Evolutionary conservation across 2,888 invertebrate species (phyloP), one percentile per base, ranked within the genome.

Genomic region (Gibbula magus): DNA sequence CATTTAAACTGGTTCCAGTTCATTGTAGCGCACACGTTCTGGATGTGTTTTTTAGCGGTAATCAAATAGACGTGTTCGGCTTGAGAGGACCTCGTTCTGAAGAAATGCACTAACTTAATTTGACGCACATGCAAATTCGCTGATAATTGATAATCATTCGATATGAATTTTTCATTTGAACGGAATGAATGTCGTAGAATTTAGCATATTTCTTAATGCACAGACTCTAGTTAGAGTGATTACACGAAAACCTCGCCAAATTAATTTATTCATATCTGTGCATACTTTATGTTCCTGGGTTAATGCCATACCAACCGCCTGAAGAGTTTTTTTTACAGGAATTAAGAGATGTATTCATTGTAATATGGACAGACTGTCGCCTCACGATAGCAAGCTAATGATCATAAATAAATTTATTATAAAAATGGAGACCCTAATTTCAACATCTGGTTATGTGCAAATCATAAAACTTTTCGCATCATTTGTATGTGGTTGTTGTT

Each of bases 81-180:
- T 29, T 29, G 22, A 13, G 25, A 61, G 61, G 25, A 29, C 25
- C 29, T 13, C 29, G 25, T 61, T 18, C 22, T 61, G 29, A 16
- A 25, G 61, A 61, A 61, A 61, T 61, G 61, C 61, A 61, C 25
- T 61, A 61, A 61, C 61, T 61, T 61, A 29, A 61, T 61, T 61
- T 61, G 29, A 61, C 61, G 61, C 61, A 61, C 61, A 61, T 61
- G 61, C 61, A 61, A 61, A 61, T 61, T 25, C 25, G 10, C 25
- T 29, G 61, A 61, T 61, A 61, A 61, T 61, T 61, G 61, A 61
- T 61, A 61, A 61, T 61, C 61, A 61, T 61, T 56, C 61, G 61
- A 29, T 61, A 61, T 61, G 61, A 61, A 61, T 61, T 29, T 61
- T 61, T 61, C 61, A 61, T 61, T 61, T 29, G 29, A 25, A 61